Evolutionary conservation across 1,140 invertebrate species (phyloP).

Genomic region (Protaetia brevitarsis): DNA sequence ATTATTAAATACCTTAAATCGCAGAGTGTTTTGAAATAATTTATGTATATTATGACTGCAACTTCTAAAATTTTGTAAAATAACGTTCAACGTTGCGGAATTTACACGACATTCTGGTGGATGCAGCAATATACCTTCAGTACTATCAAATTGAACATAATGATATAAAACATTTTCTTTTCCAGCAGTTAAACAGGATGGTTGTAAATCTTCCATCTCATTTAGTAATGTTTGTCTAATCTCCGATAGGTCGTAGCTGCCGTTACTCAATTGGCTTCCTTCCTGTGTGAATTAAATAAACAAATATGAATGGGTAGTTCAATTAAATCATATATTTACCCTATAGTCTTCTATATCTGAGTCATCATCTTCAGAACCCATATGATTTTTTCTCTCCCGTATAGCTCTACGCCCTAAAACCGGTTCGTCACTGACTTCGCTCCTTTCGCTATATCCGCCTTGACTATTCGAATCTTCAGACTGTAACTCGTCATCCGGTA

Average conservation of each 20-base stretch:
- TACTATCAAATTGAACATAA: conserved; percentile 64
- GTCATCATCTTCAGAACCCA: conserved; percentile 55
- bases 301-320: conserved; percentile 4
- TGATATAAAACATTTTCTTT: conserved; percentile 66
- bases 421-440: conserved; percentile 66
- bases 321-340: conserved; percentile 39
- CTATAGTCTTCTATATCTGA: conserved; percentile 55
- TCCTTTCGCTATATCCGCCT: conserved; percentile 51
- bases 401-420: conserved; percentile 61
- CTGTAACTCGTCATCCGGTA: conserved; percentile 39
- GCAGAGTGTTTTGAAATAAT: conserved; percentile 65
- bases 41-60: conserved; percentile 67
- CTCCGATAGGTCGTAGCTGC: conserved; percentile 64
- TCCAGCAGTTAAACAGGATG: conserved; percentile 61
- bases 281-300: conserved; percentile 49
- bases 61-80: conserved; percentile 63
- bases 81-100: conserved; percentile 53
- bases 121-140: conserved; percentile 63
- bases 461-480: conserved; percentile 59
- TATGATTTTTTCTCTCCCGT: conserved; percentile 52
- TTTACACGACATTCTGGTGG: conserved; percentile 54
- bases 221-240: conserved; percentile 68
- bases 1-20: conserved; percentile 57
- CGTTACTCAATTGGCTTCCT: conserved; percentile 60
- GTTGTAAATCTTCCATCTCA: conserved; percentile 65